Evolutionary conservation across 2,888 invertebrate species (phyloP).

Genomic region (Trachelus iudaicus): DNA sequence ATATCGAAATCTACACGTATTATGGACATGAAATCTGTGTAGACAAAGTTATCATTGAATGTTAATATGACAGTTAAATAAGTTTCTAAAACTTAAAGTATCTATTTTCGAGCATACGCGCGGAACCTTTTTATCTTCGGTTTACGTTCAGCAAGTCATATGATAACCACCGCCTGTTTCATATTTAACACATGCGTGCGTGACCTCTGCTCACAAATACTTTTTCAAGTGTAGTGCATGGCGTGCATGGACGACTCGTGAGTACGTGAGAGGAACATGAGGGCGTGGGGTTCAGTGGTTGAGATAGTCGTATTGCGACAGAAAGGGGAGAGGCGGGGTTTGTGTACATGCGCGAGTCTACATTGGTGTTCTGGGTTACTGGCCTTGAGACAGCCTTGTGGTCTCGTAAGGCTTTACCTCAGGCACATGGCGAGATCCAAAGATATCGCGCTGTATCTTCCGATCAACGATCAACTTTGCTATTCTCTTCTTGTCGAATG

Average conservation of each 20-base stretch:
- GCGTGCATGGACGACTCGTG: neutral
- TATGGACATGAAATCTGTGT: neutral
- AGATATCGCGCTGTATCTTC: neutral
- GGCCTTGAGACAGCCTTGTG: constrained; percentile 10
- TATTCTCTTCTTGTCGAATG: neutral
- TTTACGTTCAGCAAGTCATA: neutral
- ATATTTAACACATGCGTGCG: neutral
- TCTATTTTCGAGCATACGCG: neutral
- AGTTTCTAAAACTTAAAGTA: neutral
- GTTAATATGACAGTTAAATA: neutral
- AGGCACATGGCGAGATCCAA: neutral
- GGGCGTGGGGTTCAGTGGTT: neutral
- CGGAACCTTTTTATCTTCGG: neutral
- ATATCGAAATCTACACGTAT: neutral
- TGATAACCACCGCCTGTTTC: neutral
- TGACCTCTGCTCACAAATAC: neutral
- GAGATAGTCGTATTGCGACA: neutral
- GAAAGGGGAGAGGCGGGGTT: neutral
- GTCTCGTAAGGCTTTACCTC: neutral
- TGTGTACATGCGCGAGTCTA: neutral
- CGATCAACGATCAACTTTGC: neutral
- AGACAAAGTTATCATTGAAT: neutral
- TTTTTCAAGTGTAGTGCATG: neutral
- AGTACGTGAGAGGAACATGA: neutral
- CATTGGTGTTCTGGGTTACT: neutral